Evolutionary conservation across 2,888 invertebrate genomes (phyloP).

Genomic region (Azorinus chamasolen): DNA sequence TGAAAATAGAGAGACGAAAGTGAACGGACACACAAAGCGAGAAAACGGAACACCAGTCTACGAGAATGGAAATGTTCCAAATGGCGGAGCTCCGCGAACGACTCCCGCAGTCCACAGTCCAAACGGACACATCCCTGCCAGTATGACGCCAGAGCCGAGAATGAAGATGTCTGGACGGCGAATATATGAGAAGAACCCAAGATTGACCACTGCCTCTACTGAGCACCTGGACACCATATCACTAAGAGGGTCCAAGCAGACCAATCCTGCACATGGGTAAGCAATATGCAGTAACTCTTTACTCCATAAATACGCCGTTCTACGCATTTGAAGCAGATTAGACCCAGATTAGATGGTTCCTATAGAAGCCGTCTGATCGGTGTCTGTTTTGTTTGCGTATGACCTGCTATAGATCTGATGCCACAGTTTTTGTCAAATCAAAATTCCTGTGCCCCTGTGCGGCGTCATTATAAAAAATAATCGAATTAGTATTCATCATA

Average conservation of each 20-base stretch:
- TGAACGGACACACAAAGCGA: not conserved
- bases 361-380: too few species aligned
- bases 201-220: constrained; percentile 41
- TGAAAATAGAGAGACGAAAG: not conserved
- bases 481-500: too few species aligned
- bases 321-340: too few species aligned
- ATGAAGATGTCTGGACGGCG: constrained; percentile 29
- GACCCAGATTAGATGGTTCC: too few species aligned
- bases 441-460: too few species aligned
- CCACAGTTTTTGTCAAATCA: too few species aligned
- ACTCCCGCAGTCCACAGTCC: not conserved
- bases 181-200: constrained; percentile 61
- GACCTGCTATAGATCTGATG: too few species aligned
- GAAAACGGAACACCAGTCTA: not conserved
- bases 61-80: not conserved
- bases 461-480: too few species aligned
- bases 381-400: too few species aligned
- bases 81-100: not conserved
- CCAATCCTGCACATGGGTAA: not conserved
- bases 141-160: constrained; percentile 54
- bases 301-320: too few species aligned
- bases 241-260: constrained; percentile 23
- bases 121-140: constrained; percentile 15
- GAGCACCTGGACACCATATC: constrained; percentile 60
- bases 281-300: too few species aligned